phyloP scores from a whole-genome alignment of 2,797 vertebrate species.

The Mareca strepera region DNA sequence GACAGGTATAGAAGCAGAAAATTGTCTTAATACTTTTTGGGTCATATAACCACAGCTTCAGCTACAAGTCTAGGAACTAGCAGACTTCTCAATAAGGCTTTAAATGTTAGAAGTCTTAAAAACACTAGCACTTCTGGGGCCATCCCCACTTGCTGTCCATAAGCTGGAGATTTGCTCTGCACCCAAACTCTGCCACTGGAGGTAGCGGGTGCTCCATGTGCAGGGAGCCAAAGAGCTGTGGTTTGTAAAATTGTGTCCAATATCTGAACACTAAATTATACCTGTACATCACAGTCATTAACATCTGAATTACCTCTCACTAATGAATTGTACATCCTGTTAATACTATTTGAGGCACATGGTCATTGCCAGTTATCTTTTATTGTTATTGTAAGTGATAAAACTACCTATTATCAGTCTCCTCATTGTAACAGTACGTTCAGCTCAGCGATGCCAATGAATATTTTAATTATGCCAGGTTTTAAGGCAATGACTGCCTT shows the following conservation, averaged over 20 bases:
- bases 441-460: background rate
- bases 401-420: background rate
- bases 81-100: background rate
- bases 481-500: background rate
- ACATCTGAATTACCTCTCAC: background rate
- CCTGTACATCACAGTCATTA: background rate
- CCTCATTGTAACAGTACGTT: background rate
- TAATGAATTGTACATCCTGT: background rate
- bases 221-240: background rate
- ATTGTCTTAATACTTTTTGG: background rate
- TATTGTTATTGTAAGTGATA: background rate
- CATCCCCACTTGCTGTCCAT: background rate
- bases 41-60: background rate
- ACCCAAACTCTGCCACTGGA: rapidly evolving
- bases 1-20: background rate
- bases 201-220: background rate
- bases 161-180: background rate
- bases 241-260: background rate
- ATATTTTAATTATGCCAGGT: constrained; percentile 19
- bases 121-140: background rate
- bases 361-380: background rate
- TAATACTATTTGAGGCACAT: background rate
- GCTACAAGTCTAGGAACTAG: background rate
- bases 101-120: background rate
- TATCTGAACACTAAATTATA: background rate